These are phyloP conservation scores for Sebastes goodei DNA, from an alignment of 2,797 vertebrate species.

Conservation along the genomic window DNA sequence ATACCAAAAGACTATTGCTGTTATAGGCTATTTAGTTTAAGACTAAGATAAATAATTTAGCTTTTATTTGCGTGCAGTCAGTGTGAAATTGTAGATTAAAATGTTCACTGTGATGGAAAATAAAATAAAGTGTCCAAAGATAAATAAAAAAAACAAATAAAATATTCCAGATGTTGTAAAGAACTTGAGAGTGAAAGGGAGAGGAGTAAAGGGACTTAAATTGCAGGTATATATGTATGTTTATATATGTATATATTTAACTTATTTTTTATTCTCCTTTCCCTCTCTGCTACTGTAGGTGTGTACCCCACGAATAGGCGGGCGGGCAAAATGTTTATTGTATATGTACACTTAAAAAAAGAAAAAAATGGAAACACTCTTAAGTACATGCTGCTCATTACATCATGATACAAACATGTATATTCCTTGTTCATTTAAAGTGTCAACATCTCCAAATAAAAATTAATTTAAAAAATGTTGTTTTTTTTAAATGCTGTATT, in stretches of 20 bases:
- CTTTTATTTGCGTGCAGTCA: neutral
- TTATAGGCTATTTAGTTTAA: neutral
- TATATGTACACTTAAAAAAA: no score
- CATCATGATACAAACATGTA: no score
- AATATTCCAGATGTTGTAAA: neutral
- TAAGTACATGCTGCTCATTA: no score
- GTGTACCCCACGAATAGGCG: no score
- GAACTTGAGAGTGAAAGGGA: neutral
- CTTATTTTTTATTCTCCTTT: no score
- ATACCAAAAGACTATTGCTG: neutral
- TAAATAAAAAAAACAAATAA: neutral
- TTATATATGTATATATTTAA: no score
- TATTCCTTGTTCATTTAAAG: no score
- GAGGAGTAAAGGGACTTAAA: conserved; percentile 43
- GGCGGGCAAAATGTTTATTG: no score
- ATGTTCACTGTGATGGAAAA: neutral
- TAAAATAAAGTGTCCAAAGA: neutral
- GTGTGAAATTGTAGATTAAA: neutral
- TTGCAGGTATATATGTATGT: neutral
- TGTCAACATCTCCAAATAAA: no score
- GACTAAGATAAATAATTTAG: neutral
- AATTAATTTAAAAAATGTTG: no score
- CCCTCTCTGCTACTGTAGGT: no score
- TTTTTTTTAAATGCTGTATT: neutral
- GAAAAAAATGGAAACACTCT: no score